Evolutionary conservation across 1,140 invertebrate genomes (phyloP), one percentile per base, ranked within the genome.

Genomic region (Phocides pigmalion): DNA sequence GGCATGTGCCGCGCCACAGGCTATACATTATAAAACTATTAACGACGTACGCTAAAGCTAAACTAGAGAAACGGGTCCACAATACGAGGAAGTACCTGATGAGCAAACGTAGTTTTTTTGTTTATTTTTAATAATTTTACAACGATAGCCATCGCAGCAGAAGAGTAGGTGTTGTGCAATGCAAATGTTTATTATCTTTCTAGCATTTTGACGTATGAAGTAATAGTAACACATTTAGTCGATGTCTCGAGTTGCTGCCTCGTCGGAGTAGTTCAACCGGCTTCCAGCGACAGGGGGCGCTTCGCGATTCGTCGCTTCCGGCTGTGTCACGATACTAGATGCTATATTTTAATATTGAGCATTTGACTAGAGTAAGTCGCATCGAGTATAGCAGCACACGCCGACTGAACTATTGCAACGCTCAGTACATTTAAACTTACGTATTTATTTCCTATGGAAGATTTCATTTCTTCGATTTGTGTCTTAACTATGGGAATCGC

Each of bases 371-470:
- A 79, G 17, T 61, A 25, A 17, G 61, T 64, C 62, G 74, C 73
- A 70, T 70, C 53, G 20, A 74, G 63, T 74, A 68, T 74, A 44
- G 68, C 51, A 49, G 64, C 65, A 72, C 61, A 62, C 53, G 28
- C 35, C 41, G 42, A 58, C 70, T 79, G 83, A 74, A 80, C 79
- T 76, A 79, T 82, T 76, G 72, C 73, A 56, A 78, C 78, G 74
- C 51, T 54, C 67, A 64, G 78, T 72, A 74, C 54, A 66, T 73
- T 79, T 74, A 71, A 85, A 82, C 85, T 89, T 85, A 89, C 77
- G 76, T 87, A 89, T 88, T 82, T 87, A 89, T 89, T 82, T 83
- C 72, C 85, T 90, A 90, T 89, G 86, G 88, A 90, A 90, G 88
- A 90, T 89, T 80, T 85, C 70, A 85, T 84, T 87, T 86, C 79